These are phyloP conservation scores for Machimus rusticus DNA, from an alignment of 2,888 invertebrate species.

Conservation along the genomic window DNA sequence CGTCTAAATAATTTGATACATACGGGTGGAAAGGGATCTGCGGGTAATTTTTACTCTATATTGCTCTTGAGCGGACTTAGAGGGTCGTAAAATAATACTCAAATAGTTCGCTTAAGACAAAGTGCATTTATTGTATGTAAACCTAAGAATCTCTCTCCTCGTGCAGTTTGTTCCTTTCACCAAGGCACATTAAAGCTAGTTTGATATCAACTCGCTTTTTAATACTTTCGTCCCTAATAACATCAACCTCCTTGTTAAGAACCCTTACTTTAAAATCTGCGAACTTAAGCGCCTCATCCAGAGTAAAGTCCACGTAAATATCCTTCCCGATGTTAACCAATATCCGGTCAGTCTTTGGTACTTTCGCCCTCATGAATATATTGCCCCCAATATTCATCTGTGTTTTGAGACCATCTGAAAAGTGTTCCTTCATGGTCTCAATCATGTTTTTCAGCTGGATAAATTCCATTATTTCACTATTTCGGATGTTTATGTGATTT, in stretches of 20 bases:
- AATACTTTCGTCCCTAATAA: conserved; percentile 72
- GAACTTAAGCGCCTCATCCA: conserved; percentile 75
- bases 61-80: too few relatives aligned
- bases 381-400: conserved; percentile 85
- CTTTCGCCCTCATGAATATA: conserved; percentile 80
- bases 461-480: conserved; percentile 75
- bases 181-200: conserved; percentile 74
- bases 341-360: conserved; percentile 72
- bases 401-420: conserved; percentile 70
- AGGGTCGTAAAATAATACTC: not conserved
- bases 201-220: conserved; percentile 82
- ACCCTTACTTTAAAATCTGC: conserved; percentile 74
- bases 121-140: not conserved
- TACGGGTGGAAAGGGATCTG: too few relatives aligned
- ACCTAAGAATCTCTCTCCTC: not conserved
- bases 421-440: conserved; percentile 68
- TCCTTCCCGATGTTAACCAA: conserved; percentile 79
- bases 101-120: not conserved
- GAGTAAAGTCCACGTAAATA: conserved; percentile 75
- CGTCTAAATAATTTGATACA: too few relatives aligned
- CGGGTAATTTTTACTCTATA: too few relatives aligned
- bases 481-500: conserved; percentile 68
- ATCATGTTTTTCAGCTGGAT: conserved; percentile 76
- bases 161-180: conserved; percentile 65
- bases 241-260: conserved; percentile 69